A percentile compares a stretch with the other conserved stretches of the same genome.
Conservation (phyloP, 1,140 invertebrate genomes). For the Andricus grossulariae region DNA sequence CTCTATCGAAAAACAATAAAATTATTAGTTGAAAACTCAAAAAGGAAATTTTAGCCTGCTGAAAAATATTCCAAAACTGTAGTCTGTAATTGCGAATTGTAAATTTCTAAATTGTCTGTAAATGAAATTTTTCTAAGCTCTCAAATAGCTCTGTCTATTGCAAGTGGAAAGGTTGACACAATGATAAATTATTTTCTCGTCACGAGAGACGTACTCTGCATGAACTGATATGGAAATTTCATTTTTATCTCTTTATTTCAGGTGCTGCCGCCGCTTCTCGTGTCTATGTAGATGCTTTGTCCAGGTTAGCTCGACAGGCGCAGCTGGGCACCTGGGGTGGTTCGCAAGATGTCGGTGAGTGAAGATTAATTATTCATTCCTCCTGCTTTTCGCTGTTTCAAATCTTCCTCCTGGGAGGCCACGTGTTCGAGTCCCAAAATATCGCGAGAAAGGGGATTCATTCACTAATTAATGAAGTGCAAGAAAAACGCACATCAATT, state of each 20-base stretch:
- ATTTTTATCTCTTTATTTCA: slow-evolving; percentile 74
- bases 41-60: too few relatives aligned
- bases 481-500: background rate
- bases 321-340: slow-evolving; percentile 92
- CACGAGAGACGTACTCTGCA: background rate
- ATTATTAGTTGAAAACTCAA: too few relatives aligned
- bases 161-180: background rate
- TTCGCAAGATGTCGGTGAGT: slow-evolving; percentile 92
- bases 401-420: slow-evolving; percentile 1
- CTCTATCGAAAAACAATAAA: too few relatives aligned
- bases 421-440: slow-evolving; percentile 17
- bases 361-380: slow-evolving; percentile 57
- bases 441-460: slow-evolving; percentile 2
- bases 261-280: slow-evolving; percentile 91
- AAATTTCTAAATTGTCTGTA: too few relatives aligned
- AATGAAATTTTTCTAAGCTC: too few relatives aligned
- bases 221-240: slow-evolving; percentile 7
- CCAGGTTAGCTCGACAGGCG: slow-evolving; percentile 89
- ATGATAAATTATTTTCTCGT: slow-evolving; percentile 9
- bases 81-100: too few relatives aligned
- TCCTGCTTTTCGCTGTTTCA: slow-evolving; percentile 30
- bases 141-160: too few relatives aligned
- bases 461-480: slow-evolving; percentile 8
- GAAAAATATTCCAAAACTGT: too few relatives aligned
- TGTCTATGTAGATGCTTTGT: slow-evolving; percentile 90